phyloP scores from a whole-genome alignment of 2,113 vertebrate genomes.

The Sprattus sprattus region DNA sequence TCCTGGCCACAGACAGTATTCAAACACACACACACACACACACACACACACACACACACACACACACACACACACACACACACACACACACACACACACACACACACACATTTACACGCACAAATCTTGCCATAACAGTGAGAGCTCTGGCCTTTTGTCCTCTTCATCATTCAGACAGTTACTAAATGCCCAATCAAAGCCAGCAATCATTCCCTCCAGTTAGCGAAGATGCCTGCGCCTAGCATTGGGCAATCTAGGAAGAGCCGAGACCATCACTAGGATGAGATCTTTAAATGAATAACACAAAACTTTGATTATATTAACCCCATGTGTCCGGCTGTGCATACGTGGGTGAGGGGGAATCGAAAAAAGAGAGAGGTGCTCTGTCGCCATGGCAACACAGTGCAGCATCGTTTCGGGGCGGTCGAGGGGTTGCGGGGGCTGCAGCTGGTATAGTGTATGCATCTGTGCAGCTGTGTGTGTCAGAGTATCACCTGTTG shows the following conservation, averaged over 20 bases:
- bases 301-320: slow-evolving; percentile 21
- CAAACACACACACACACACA: too few relatives aligned
- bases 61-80: not conserved
- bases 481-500: not conserved
- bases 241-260: not conserved
- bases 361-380: slow-evolving; percentile 33
- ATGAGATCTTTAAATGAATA: slow-evolving; percentile 1
- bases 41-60: not conserved
- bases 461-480: slow-evolving; percentile 4
- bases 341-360: slow-evolving; percentile 50
- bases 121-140: not conserved
- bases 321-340: slow-evolving; percentile 46
- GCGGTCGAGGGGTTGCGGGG: slow-evolving; percentile 30
- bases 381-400: slow-evolving; percentile 70
- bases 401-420: slow-evolving; percentile 44
- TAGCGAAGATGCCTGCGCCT: not conserved
- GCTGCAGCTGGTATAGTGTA: slow-evolving; percentile 22
- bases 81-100: too few relatives aligned
- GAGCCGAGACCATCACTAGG: not conserved
- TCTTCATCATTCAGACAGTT: not conserved
- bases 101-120: not conserved
- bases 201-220: slow-evolving; percentile 28
- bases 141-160: not conserved
- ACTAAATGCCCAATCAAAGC: slow-evolving; percentile 36
- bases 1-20: not conserved